Conservation (phyloP, 2,888 invertebrate genomes). For the Charanyca ferruginea region DNA sequence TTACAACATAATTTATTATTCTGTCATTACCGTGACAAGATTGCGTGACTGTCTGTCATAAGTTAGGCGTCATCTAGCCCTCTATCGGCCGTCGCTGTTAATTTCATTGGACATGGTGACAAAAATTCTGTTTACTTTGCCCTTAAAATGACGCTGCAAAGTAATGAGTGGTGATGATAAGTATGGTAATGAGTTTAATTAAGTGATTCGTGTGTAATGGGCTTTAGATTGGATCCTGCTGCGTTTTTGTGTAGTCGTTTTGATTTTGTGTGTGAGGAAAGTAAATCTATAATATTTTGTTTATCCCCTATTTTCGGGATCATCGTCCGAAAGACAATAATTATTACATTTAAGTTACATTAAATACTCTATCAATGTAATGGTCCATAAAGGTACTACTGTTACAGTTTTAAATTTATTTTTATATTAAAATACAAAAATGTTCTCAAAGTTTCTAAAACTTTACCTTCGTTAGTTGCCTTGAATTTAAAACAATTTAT, state of each 20-base stretch:
- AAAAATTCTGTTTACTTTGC: slow-evolving; percentile 89
- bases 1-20: slow-evolving; percentile 90
- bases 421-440: too few relatives aligned
- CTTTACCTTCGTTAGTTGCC: too few relatives aligned
- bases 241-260: slow-evolving; percentile 67
- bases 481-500: too few relatives aligned
- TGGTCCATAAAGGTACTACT: too few relatives aligned
- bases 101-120: slow-evolving; percentile 90
- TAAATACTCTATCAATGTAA: too few relatives aligned
- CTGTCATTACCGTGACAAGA: slow-evolving; percentile 88
- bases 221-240: slow-evolving; percentile 82
- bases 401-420: too few relatives aligned
- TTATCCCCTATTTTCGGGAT: too few relatives aligned
- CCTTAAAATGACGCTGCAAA: slow-evolving; percentile 79
- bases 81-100: slow-evolving; percentile 76
- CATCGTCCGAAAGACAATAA: too few relatives aligned
- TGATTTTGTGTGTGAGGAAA: slow-evolving; percentile 23
- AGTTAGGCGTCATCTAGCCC: slow-evolving; percentile 81
- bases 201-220: slow-evolving; percentile 77
- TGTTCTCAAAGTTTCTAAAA: neutral
- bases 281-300: neutral
- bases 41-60: slow-evolving; percentile 88
- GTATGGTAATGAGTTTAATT: slow-evolving; percentile 84
- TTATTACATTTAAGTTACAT: too few relatives aligned
- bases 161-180: slow-evolving; percentile 76